phyloP scores from a whole-genome alignment of 1,140 invertebrate genomes.

The Chlorops oryzae region DNA sequence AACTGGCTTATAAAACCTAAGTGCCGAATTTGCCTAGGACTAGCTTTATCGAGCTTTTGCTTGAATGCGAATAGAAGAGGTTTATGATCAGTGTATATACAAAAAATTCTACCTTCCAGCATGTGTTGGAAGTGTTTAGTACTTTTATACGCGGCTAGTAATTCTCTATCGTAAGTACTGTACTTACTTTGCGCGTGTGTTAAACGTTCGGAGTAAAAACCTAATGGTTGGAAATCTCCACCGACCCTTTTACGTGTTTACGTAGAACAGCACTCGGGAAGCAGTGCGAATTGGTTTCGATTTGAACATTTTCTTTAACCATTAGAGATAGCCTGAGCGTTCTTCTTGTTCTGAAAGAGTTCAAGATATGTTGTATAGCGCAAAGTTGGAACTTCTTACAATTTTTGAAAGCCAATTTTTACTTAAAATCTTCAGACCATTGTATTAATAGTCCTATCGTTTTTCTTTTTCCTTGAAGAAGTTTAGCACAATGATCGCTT shows the following conservation, averaged over 20 bases:
- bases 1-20: conserved; percentile 46
- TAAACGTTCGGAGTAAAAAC: conserved; percentile 44
- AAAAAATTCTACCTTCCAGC: conserved; percentile 24
- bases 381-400: conserved; percentile 30
- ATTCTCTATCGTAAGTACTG: conserved; percentile 35
- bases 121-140: conserved; percentile 22
- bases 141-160: conserved; percentile 32
- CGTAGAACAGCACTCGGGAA: conserved; percentile 28
- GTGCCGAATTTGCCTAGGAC: conserved; percentile 28
- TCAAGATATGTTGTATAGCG: conserved; percentile 20
- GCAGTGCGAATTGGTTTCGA: conserved; percentile 15
- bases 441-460: too few relatives aligned
- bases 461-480: conserved; percentile 21
- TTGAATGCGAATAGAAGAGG: conserved; percentile 21
- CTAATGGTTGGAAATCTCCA: conserved; percentile 31
- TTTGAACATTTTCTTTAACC: too few relatives aligned
- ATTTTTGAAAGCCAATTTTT: too few relatives aligned
- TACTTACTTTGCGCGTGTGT: conserved; percentile 30
- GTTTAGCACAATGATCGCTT: conserved; percentile 22
- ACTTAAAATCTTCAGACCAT: too few relatives aligned
- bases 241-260: conserved; percentile 19
- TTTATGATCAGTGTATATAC: conserved; percentile 23
- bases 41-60: conserved; percentile 22
- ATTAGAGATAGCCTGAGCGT: too few relatives aligned
- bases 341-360: conserved; percentile 10